Evolutionary conservation across 2,888 invertebrate species (phyloP).

Genomic region (Drosophila atripex): DNA sequence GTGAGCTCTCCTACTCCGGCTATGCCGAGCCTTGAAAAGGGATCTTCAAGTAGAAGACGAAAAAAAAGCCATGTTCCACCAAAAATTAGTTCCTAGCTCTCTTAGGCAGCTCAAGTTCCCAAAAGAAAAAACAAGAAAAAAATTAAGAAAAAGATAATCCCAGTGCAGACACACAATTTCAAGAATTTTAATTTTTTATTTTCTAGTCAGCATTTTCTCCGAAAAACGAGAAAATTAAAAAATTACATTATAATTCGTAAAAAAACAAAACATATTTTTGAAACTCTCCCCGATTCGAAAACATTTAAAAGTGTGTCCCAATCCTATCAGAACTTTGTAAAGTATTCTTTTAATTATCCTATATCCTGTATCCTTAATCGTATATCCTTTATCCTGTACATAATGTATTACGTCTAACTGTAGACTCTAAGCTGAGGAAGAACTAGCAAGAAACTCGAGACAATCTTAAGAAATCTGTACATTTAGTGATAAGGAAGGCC

Average conservation of each 20-base stretch:
- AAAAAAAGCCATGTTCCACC: conserved; percentile 79
- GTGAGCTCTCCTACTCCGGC: conserved; percentile 65
- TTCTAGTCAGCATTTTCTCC: conserved; percentile 80
- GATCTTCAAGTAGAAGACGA: too few relatives aligned
- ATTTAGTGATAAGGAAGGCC: conserved; percentile 27
- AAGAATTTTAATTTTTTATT: conserved; percentile 46
- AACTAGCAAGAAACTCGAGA: conserved; percentile 41
- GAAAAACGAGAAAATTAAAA: conserved; percentile 58
- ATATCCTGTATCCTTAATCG: conserved; percentile 26
- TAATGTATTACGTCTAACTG: conserved; percentile 63
- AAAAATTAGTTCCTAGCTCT: conserved; percentile 84
- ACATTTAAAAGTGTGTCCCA: conserved; percentile 13
- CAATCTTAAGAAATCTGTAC: conserved; percentile 44
- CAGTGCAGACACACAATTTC: conserved; percentile 36
- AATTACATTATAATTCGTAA: conserved; percentile 45
- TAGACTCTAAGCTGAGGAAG: conserved; percentile 58
- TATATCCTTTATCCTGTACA: conserved; percentile 56
- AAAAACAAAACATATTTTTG: conserved; percentile 7
- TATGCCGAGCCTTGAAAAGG: conserved; percentile 72
- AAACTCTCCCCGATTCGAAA: background rate
- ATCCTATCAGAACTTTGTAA: conserved; percentile 65
- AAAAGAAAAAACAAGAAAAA: conserved; percentile 25
- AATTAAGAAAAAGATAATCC: conserved; percentile 16
- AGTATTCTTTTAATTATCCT: conserved; percentile 66
- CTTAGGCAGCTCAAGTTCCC: conserved; percentile 57